Conservation (phyloP, 1,140 invertebrate species). For the Drosophila virilis region DNA sequence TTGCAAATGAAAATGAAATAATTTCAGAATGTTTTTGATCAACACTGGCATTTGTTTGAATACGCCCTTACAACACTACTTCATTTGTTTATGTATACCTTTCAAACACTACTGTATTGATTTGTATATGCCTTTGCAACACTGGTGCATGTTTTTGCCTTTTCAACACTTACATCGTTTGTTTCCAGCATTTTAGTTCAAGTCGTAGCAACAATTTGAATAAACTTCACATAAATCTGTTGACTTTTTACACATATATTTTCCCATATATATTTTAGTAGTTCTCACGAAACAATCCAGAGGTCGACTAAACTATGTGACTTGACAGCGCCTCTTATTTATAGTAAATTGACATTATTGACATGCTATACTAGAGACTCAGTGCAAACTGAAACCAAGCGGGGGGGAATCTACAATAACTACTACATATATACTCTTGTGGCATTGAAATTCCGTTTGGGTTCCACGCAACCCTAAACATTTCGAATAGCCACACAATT, state of each 20-base stretch:
- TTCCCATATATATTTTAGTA: neutral
- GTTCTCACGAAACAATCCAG: slow-evolving; percentile 20
- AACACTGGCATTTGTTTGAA: neutral
- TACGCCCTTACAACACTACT: too few relatives aligned
- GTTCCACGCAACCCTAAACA: slow-evolving; percentile 48
- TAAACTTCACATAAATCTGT: slow-evolving; percentile 8
- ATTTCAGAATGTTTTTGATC: neutral
- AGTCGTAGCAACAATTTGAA: neutral
- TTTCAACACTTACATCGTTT: slow-evolving; percentile 58
- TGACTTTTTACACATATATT: neutral
- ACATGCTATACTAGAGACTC: slow-evolving; percentile 35
- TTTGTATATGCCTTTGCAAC: neutral
- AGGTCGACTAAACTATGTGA: slow-evolving; percentile 56
- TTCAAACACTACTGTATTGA: too few relatives aligned
- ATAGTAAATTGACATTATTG: slow-evolving; percentile 68
- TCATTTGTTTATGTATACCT: too few relatives aligned
- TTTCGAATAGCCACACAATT: slow-evolving; percentile 5
- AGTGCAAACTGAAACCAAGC: too few relatives aligned
- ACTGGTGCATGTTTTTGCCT: neutral
- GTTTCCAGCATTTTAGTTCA: slow-evolving; percentile 58
- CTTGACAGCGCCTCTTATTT: slow-evolving; percentile 53
- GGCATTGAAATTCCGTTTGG: slow-evolving; percentile 27
- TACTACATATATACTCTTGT: neutral
- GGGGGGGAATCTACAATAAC: too few relatives aligned
- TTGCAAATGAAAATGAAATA: neutral